Evolutionary conservation across 2,113 vertebrate species (phyloP).

Genomic region (Lota lota): DNA sequence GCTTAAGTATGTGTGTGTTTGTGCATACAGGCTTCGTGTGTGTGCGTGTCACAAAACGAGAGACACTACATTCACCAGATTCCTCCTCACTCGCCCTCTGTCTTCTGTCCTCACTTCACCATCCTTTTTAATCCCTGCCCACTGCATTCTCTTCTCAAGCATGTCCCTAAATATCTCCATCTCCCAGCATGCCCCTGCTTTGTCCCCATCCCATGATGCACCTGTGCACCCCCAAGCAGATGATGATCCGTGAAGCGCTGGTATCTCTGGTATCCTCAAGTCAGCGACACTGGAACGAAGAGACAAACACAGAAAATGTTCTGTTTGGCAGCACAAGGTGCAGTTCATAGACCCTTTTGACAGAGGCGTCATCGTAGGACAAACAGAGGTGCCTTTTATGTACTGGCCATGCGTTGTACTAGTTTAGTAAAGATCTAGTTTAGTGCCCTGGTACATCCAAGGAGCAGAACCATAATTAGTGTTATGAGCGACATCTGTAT

Average conservation of each 20-base stretch:
- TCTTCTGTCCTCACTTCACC: conserved; percentile 14
- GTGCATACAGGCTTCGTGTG: neutral
- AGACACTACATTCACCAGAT: conserved; percentile 4
- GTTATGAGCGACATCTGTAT: too few species aligned
- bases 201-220: conserved; percentile 2
- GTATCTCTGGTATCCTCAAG: neutral
- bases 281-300: neutral
- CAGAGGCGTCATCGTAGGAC: neutral
- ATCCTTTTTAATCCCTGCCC: neutral
- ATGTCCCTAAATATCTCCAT: conserved; percentile 23
- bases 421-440: too few species aligned
- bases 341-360: too few species aligned
- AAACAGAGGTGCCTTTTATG: too few species aligned
- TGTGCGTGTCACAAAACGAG: neutral
- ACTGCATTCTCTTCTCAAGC: conserved; percentile 26
- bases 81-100: conserved; percentile 2
- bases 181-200: conserved; percentile 5
- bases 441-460: too few species aligned
- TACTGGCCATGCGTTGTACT: too few species aligned
- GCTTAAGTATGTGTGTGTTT: conserved; percentile 14
- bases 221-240: conserved; percentile 10
- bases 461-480: too few species aligned
- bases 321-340: too few species aligned
- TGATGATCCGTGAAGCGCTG: too few species aligned
- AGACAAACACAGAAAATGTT: too few species aligned